These are phyloP conservation scores for Neotragus pygmaeus DNA, from an alignment of 2,113 vertebrate genomes.

Conservation along the genomic window DNA sequence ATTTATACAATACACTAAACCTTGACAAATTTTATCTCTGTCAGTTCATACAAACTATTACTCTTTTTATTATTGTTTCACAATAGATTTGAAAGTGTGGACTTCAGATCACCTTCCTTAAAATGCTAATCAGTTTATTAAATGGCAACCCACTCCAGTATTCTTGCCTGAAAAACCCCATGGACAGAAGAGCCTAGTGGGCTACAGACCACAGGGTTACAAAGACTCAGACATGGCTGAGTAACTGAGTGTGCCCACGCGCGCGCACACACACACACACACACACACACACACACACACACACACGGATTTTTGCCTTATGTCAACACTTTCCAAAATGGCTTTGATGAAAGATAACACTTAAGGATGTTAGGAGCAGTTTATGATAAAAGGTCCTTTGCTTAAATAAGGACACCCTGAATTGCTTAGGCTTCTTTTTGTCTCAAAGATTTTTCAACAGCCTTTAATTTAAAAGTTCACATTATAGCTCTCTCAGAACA, in stretches of 20 bases:
- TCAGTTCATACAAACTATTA: not conserved
- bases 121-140: not conserved
- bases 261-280: not conserved
- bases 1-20: not conserved
- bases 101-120: not conserved
- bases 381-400: not conserved
- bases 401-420: not conserved
- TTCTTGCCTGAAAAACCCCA: not conserved
- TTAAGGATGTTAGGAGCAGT: not conserved
- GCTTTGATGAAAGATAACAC: not conserved
- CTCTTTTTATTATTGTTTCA: not conserved
- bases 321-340: not conserved
- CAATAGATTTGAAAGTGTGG: not conserved
- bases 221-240: not conserved
- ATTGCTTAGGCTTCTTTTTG: not conserved
- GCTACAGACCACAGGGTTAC: not conserved
- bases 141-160: not conserved
- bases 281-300: not conserved
- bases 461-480: not conserved
- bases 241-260: fast-evolving
- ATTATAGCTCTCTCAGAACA: not conserved
- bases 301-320: not conserved
- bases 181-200: not conserved
- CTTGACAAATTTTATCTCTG: not conserved
- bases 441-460: not conserved